A percentile compares a stretch with the other conserved stretches of the same genome.
phyloP scores from a whole-genome alignment of 2,797 vertebrate species.

The Cossypha polioptera region DNA sequence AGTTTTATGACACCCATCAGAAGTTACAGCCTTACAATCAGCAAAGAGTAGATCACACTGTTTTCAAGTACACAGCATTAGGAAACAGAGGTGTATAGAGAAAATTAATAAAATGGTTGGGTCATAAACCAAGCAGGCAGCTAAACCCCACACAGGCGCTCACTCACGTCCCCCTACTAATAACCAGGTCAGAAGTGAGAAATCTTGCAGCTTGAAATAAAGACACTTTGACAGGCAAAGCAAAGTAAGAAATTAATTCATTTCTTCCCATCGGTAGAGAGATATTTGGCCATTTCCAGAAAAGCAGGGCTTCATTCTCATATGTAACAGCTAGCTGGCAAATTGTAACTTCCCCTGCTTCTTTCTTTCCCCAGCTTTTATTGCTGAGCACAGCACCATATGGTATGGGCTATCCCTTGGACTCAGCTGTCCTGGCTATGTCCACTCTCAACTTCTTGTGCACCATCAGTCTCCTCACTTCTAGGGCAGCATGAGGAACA shows the following conservation, averaged over 20 bases:
- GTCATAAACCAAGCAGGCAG: not conserved
- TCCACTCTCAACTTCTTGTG: not conserved
- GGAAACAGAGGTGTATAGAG: not conserved
- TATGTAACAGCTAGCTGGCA: not conserved
- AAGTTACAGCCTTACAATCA: not conserved
- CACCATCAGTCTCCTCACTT: not conserved
- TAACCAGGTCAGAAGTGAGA: not conserved
- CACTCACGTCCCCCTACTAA: not conserved
- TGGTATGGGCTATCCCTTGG: not conserved
- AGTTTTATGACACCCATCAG: not conserved
- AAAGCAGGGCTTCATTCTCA: not conserved
- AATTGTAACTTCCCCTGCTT: not conserved
- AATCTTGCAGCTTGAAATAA: not conserved
- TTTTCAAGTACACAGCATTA: not conserved
- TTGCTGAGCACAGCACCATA: not conserved
- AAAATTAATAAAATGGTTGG: not conserved
- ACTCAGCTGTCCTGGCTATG: not conserved
- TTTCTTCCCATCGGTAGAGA: not conserved
- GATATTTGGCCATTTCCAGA: not conserved
- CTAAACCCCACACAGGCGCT: rapidly evolving
- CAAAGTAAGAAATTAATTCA: not conserved
- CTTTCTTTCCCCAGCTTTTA: not conserved
- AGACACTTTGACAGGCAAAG: not conserved
- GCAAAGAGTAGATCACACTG: not conserved
- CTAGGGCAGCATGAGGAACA: not conserved